phyloP scores from a whole-genome alignment of 2,797 vertebrate species.

The Choloepus didactylus region DNA sequence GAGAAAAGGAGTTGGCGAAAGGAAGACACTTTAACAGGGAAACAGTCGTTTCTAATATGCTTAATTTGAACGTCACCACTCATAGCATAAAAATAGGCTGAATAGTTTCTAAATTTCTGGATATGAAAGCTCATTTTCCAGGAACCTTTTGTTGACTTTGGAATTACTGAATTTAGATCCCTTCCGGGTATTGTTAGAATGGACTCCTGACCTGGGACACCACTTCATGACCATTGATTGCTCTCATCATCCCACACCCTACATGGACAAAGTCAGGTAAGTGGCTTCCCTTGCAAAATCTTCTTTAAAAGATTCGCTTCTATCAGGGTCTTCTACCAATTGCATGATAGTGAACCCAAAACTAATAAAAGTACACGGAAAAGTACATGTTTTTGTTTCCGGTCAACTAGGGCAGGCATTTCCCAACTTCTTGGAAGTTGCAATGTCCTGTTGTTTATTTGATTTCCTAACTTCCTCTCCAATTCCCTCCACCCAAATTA shows the following conservation, averaged over 20 bases:
- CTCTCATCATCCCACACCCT: not conserved
- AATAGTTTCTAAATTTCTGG: not conserved
- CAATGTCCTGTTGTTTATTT: constrained; percentile 15
- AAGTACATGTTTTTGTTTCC: not conserved
- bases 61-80: not conserved
- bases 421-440: not conserved
- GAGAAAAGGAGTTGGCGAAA: not conserved
- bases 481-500: constrained; percentile 27
- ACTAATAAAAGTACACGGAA: not conserved
- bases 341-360: too few species aligned
- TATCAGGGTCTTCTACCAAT: not conserved
- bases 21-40: not conserved
- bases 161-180: not conserved
- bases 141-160: not conserved
- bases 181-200: not conserved
- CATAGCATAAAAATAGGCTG: not conserved
- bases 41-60: not conserved
- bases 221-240: not conserved
- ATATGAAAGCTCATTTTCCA: not conserved
- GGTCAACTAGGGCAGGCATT: not conserved
- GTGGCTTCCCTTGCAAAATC: not conserved
- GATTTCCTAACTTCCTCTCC: constrained; percentile 37
- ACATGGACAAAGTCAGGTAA: not conserved
- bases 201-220: not conserved
- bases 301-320: not conserved